Conservation (phyloP, 2,797 vertebrate genomes). For the Urocyon cinereoargenteus region DNA sequence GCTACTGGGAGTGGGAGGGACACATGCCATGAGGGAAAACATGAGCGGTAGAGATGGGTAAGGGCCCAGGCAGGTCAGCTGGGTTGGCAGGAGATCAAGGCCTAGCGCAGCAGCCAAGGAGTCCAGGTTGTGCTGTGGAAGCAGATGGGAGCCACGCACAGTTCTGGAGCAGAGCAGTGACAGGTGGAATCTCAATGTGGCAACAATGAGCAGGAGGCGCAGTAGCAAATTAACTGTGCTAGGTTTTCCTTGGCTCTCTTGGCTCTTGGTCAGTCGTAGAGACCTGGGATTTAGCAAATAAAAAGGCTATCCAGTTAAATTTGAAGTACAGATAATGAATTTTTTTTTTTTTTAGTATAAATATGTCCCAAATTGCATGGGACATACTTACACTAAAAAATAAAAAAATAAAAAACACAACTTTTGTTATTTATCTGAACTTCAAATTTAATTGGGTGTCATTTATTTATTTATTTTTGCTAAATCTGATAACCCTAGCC, state of each 20-base stretch:
- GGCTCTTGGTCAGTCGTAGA: not conserved
- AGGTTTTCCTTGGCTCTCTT: constrained; percentile 5
- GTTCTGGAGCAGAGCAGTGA: constrained; percentile 36
- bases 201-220: not conserved
- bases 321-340: constrained; percentile 51
- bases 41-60: not conserved
- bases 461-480: constrained; percentile 44
- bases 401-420: too few species aligned
- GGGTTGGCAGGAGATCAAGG: not conserved
- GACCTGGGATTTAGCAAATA: constrained; percentile 37
- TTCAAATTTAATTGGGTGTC: not conserved
- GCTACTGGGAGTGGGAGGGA: not conserved
- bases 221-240: not conserved
- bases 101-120: not conserved
- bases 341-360: not conserved
- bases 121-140: not conserved
- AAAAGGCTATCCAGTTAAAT: not conserved
- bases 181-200: constrained; percentile 30
- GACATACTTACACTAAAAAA: not conserved
- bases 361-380: not conserved
- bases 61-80: constrained; percentile 25
- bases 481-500: not conserved
- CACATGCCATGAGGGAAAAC: not conserved
- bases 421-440: not conserved
- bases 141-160: constrained; percentile 24